Percentiles rank a stretch among this genome's conserved stretches.
These are phyloP conservation scores for Aplidium turbinatum DNA, from an alignment of 23 tunicate genomes.

Conservation along the genomic window DNA sequence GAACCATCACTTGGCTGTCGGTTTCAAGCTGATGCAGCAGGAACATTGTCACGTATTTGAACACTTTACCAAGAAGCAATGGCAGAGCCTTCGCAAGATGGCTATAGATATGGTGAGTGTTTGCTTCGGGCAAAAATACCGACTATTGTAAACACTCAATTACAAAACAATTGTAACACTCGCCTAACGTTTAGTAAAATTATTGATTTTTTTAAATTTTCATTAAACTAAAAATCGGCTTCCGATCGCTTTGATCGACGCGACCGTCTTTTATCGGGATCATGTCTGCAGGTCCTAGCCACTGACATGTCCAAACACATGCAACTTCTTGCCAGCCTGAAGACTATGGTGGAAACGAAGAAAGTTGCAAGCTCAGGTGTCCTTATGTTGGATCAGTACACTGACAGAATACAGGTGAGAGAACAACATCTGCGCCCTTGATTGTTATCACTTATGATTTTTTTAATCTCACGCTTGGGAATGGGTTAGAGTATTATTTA, in stretches of 20 bases:
- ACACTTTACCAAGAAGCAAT: conserved; percentile 69
- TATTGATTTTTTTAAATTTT: too few species aligned
- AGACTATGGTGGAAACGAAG: conserved; percentile 95
- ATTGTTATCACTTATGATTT: too few species aligned
- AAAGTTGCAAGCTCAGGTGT: conserved; percentile 93
- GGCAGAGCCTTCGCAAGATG: conserved; percentile 89
- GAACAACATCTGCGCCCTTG: too few species aligned
- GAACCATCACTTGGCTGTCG: conserved; percentile 87
- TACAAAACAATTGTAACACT: too few species aligned
- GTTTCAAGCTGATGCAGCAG: conserved; percentile 85
- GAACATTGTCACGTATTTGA: conserved; percentile 76
- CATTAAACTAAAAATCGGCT: too few species aligned
- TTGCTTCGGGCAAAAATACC: too few species aligned
- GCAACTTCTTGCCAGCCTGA: conserved; percentile 85
- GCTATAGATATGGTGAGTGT: conserved; percentile 87
- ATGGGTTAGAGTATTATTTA: too few species aligned
- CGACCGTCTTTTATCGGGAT: too few species aligned
- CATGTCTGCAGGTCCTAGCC: conserved; percentile 73
- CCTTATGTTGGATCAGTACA: conserved; percentile 82
- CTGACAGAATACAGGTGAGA: conserved; percentile 81
- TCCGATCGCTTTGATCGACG: too few species aligned
- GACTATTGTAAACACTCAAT: too few species aligned
- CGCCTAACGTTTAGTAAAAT: too few species aligned
- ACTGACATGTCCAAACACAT: conserved; percentile 96
- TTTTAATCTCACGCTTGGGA: too few species aligned